Conservation (phyloP, 2,888 invertebrate genomes). For the Galerucella pusilla region DNA sequence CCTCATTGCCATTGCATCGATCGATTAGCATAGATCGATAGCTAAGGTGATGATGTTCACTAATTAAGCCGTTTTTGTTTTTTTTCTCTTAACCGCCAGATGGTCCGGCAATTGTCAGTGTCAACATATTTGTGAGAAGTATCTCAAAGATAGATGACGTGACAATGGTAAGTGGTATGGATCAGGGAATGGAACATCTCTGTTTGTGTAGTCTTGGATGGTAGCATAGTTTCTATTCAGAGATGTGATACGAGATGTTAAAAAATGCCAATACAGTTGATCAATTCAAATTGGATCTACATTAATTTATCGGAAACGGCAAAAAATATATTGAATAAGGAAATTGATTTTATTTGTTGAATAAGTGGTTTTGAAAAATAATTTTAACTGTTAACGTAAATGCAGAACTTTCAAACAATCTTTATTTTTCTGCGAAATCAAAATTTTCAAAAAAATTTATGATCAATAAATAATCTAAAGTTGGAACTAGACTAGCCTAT, state of each 20-base stretch:
- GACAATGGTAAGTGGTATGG: conserved; percentile 91
- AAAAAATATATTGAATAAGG: not conserved
- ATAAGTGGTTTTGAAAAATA: not conserved
- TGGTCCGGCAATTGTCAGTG: conserved; percentile 95
- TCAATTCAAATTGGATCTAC: not conserved
- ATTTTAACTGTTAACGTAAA: too few relatives aligned
- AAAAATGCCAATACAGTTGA: conserved; percentile 46
- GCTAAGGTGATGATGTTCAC: conserved; percentile 56
- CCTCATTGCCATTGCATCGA: conserved; percentile 58
- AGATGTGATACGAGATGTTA: conserved; percentile 56
- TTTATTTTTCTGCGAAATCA: too few relatives aligned
- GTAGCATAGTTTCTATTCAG: conserved; percentile 57
- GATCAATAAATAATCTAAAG: too few relatives aligned
- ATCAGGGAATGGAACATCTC: conserved; percentile 57
- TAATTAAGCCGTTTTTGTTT: conserved; percentile 61
- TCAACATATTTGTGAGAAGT: conserved; percentile 99
- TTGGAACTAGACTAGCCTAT: too few relatives aligned
- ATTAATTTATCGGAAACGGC: not conserved
- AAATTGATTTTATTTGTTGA: not conserved
- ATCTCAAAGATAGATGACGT: conserved; percentile 99
- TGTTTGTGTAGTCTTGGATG: conserved; percentile 61
- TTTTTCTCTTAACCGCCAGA: conserved; percentile 69
- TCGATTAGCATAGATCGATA: conserved; percentile 46
- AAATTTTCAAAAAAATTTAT: too few relatives aligned
- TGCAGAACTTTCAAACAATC: too few relatives aligned